phyloP scores from a whole-genome alignment of 2,113 vertebrate genomes.

The Pelvicachromis taeniatus region DNA sequence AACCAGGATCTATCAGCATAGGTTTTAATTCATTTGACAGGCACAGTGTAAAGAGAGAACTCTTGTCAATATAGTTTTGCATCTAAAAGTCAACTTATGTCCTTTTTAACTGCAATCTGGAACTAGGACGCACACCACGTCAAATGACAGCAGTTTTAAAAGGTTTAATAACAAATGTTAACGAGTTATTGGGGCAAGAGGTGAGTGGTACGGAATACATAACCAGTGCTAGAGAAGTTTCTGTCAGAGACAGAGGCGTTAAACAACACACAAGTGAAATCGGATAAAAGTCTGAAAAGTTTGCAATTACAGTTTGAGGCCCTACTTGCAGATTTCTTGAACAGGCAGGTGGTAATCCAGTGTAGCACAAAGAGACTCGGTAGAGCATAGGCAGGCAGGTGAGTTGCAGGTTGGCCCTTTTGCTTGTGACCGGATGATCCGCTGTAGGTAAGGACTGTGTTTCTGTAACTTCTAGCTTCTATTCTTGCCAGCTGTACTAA shows the following conservation, averaged over 20 bases:
- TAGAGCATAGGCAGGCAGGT: not conserved
- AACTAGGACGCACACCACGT: not conserved
- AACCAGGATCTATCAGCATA: not conserved
- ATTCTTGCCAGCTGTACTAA: not conserved
- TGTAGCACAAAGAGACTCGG: not conserved
- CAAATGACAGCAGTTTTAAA: not conserved
- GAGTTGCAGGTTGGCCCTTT: not conserved
- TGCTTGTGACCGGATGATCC: not conserved
- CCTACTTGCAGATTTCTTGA: not conserved
- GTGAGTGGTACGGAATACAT: not conserved
- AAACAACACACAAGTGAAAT: not conserved
- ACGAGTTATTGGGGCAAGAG: not conserved
- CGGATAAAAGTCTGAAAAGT: not conserved
- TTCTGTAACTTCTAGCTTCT: not conserved
- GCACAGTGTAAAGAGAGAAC: not conserved
- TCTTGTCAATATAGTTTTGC: not conserved
- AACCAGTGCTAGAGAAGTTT: not conserved
- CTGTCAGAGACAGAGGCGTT: not conserved
- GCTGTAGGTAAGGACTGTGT: not conserved
- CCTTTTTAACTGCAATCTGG: not conserved
- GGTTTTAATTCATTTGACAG: not conserved
- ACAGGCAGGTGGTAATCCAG: not conserved
- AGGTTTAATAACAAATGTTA: not conserved
- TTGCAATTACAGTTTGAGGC: not conserved
- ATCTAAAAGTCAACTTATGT: not conserved